Percentiles rank a stretch among this genome's conserved stretches.
phyloP scores from a whole-genome alignment of 2,888 invertebrate genomes.

The Apotomis betuletana region DNA sequence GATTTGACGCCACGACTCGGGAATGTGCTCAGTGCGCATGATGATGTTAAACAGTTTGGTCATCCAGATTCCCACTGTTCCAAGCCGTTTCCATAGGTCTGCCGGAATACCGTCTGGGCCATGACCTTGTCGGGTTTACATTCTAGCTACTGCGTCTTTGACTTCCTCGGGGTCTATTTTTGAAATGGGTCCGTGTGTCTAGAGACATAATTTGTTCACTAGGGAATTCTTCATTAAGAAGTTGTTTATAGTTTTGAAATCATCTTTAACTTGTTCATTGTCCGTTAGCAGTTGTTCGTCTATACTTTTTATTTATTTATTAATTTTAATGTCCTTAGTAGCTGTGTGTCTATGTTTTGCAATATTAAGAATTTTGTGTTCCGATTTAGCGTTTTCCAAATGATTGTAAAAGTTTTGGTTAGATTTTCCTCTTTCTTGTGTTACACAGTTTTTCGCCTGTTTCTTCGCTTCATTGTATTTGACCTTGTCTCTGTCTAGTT shows the following conservation, averaged over 20 bases:
- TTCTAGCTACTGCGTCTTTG: not conserved
- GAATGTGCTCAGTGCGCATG: not conserved
- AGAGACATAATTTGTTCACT: not conserved
- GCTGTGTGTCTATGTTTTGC: not conserved
- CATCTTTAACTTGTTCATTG: not conserved
- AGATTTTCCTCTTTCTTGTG: not conserved
- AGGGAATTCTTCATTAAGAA: not conserved
- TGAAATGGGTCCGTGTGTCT: not conserved
- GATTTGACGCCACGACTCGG: not conserved
- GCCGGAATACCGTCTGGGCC: not conserved
- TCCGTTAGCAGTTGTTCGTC: not conserved
- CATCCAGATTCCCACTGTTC: not conserved
- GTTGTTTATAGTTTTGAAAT: not conserved
- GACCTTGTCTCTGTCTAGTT: not conserved
- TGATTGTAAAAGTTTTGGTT: not conserved
- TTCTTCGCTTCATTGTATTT: slow-evolving; percentile 1
- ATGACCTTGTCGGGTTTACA: not conserved
- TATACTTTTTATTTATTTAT: not conserved
- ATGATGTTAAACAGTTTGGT: not conserved
- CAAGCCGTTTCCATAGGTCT: not conserved
- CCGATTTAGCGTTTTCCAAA: not conserved
- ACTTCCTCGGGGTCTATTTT: not conserved
- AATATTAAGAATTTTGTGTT: not conserved
- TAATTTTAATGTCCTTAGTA: not conserved
- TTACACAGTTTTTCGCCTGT: not conserved